Evolutionary conservation across 2,113 vertebrate species (phyloP).

Genomic region (Carassius carassius): DNA sequence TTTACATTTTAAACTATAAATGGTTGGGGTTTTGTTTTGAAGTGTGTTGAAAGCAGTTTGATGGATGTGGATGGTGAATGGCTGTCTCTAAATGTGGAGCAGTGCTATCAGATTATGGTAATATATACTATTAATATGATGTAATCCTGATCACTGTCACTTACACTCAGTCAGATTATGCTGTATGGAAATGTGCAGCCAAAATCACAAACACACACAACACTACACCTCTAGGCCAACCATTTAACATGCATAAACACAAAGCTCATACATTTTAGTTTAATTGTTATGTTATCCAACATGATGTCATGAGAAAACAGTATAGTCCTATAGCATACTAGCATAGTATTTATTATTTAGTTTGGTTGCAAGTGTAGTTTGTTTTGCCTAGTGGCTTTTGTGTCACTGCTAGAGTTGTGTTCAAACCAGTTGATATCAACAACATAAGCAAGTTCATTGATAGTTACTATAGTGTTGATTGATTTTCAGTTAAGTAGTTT

Average conservation of each 20-base stretch:
- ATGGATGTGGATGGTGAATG: not conserved
- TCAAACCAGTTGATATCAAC: not conserved
- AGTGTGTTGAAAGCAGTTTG: not conserved
- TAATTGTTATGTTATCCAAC: not conserved
- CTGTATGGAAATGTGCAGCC: slow-evolving; percentile 73
- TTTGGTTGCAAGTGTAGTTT: not conserved
- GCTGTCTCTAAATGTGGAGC: slow-evolving; percentile 65
- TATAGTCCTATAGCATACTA: not conserved
- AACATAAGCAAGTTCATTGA: not conserved
- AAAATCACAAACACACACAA: slow-evolving; percentile 34
- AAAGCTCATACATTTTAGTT: not conserved
- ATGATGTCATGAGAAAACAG: not conserved
- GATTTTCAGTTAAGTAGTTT: not conserved
- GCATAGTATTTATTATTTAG: not conserved
- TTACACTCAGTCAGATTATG: slow-evolving; percentile 78
- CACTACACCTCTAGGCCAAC: not conserved
- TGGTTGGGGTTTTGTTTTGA: not conserved
- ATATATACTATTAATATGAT: slow-evolving; percentile 81
- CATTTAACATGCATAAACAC: not conserved
- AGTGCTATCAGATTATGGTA: slow-evolving; percentile 71
- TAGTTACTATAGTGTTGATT: not conserved
- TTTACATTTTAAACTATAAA: not conserved
- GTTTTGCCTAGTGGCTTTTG: not conserved
- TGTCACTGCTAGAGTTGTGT: not conserved
- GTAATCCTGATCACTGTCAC: slow-evolving; percentile 80